A percentile compares a stretch with the other conserved stretches of the same genome.
These are phyloP conservation scores for Seriola aureovittata DNA, from an alignment of 2,113 vertebrate genomes.

Conservation along the genomic window DNA sequence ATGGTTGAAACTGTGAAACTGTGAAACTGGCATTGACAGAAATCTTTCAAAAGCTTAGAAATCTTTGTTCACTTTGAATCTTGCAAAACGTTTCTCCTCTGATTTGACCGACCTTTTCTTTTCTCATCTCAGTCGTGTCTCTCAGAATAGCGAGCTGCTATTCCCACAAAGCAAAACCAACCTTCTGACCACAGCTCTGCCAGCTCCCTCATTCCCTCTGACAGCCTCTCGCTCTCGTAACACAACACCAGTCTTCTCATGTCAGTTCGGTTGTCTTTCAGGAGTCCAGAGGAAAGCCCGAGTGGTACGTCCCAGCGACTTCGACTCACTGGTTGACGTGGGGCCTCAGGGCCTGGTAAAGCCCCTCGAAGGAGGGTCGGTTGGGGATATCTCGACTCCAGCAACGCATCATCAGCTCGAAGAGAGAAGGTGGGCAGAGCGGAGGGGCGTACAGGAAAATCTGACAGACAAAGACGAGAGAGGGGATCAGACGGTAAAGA, in stretches of 20 bases:
- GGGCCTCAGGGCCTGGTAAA: constrained; percentile 87
- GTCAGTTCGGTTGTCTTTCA: constrained; percentile 30
- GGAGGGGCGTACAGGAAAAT: constrained; percentile 87
- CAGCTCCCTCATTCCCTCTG: constrained; percentile 9
- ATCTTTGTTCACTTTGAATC: constrained; percentile 30
- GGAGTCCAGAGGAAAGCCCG: constrained; percentile 21
- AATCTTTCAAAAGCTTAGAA: constrained; percentile 42
- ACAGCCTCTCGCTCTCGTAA: neutral
- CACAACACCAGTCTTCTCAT: constrained; percentile 7
- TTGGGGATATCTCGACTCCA: constrained; percentile 88
- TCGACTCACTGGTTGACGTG: constrained; percentile 83
- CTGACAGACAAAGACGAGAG: constrained; percentile 56
- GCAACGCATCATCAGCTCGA: constrained; percentile 89
- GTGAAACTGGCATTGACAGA: constrained; percentile 21
- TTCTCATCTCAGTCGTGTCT: constrained; percentile 1
- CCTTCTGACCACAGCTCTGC: constrained; percentile 4
- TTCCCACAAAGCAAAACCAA: constrained; percentile 29
- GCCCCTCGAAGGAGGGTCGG: constrained; percentile 85
- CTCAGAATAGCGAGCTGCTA: neutral
- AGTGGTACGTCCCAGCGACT: constrained; percentile 48
- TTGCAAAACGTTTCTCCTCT: constrained; percentile 17
- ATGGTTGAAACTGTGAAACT: constrained; percentile 15
- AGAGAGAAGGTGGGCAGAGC: constrained; percentile 87
- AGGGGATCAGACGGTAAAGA: neutral
- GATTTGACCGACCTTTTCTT: neutral